Evolutionary conservation across 2,888 invertebrate species (phyloP), one percentile per base, ranked within the genome.

Genomic region (Hermodice carunculata): DNA sequence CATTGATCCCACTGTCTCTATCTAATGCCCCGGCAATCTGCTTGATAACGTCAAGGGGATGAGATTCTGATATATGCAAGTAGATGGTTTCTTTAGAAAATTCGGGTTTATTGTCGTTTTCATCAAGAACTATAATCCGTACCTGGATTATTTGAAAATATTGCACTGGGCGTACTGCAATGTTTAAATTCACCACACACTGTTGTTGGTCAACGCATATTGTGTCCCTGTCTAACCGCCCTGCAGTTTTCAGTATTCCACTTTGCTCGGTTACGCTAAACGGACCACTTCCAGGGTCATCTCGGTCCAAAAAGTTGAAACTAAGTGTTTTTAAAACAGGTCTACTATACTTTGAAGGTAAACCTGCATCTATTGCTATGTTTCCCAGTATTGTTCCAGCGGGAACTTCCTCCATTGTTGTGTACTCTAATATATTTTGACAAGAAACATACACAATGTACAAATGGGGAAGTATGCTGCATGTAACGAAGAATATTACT

Each of bases 121-220:
- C 34, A 40, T 64, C 64, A 43, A 48, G 19, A 34, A 64, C 52
- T 11, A 44, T 54, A 22, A 64, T 60, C 11, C 22, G 22, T 3
- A 59, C 59, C 19, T 52, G 40, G 19, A 64, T 40, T 26, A 64
- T 54, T 28, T 64, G 58, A 60, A 64, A 64, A 32, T 60, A 64
- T 37, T 64, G 58, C 14, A 52, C 49, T 1, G 64, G 64, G 1
- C 53, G 44, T 22, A 64, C 64, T 22, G 49, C 46, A 5, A 64
- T 43, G 44, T 64, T 60, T 34, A 64, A 29, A 26, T 19, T 31
- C 3, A 63, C 56, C 17, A 46, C 26, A 34, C 63, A 63, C 5
- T 24, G 34, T 17, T 48, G 48, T 19, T 43, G 24, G 22, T 42
- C 24, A 1, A 51, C 52, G 29, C 63, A 63, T 17, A 63, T 56